Percentiles rank a stretch among this genome's conserved stretches.
Conservation (phyloP, 1,140 invertebrate genomes). For the Diabrotica undecimpunctata region DNA sequence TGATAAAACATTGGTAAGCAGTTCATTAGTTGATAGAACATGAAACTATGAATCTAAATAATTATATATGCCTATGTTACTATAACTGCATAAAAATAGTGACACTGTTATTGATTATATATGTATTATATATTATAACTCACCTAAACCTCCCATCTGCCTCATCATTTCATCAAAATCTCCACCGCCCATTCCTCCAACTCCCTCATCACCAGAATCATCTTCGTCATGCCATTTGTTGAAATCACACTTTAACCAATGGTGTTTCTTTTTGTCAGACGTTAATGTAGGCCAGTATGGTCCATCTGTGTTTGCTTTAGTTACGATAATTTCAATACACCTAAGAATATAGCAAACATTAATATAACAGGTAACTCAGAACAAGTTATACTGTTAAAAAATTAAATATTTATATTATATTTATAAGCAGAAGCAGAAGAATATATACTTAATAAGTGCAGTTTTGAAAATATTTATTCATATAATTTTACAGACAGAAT, state of each 20-base stretch:
- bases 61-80: no score
- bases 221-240: slow-evolving; percentile 95
- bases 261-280: slow-evolving; percentile 83
- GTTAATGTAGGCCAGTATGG: slow-evolving; percentile 85
- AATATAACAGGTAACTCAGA: not conserved
- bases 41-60: no score
- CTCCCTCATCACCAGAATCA: slow-evolving; percentile 46
- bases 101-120: not conserved
- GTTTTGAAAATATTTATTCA: no score
- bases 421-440: no score
- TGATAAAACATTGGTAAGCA: no score
- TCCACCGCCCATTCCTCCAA: slow-evolving; percentile 43
- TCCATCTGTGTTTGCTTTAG: slow-evolving; percentile 67
- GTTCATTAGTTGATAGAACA: no score
- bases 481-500: no score
- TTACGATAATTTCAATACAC: slow-evolving; percentile 73
- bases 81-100: no score
- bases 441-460: no score
- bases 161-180: slow-evolving; percentile 48
- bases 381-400: no score
- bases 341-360: slow-evolving; percentile 40
- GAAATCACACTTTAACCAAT: slow-evolving; percentile 97
- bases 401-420: no score
- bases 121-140: slow-evolving; percentile 4
- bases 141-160: slow-evolving; percentile 46